phyloP scores from a whole-genome alignment of 2,797 vertebrate genomes.

The Echeneis naucrates region DNA sequence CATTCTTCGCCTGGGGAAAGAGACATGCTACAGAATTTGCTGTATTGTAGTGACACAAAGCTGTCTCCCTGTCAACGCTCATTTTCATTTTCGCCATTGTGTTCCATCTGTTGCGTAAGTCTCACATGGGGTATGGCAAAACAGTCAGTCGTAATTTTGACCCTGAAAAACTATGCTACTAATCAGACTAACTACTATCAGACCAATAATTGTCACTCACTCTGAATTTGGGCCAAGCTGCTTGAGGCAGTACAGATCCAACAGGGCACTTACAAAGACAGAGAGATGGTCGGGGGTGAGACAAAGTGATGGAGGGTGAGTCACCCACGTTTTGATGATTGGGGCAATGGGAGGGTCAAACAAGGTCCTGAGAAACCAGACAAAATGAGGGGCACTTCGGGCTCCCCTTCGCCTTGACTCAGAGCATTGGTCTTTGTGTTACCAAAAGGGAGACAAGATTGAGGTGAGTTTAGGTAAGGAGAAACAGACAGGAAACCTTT shows the following conservation, averaged over 20 bases:
- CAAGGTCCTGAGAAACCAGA: constrained; percentile 74
- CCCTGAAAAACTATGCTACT: constrained; percentile 52
- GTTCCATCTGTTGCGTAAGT: constrained; percentile 50
- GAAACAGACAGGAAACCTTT: constrained; percentile 19
- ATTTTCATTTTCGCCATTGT: constrained; percentile 42
- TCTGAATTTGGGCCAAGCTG: constrained; percentile 26
- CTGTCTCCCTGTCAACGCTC: constrained; percentile 41
- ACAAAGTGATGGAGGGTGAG: constrained; percentile 44
- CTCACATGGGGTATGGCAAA: constrained; percentile 32
- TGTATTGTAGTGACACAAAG: constrained; percentile 44
- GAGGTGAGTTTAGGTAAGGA: constrained; percentile 3
- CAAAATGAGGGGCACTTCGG: constrained; percentile 41
- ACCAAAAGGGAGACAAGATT: constrained; percentile 50
- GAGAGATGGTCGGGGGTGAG: constrained; percentile 42
- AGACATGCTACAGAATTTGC: constrained; percentile 31
- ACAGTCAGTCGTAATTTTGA: constrained; percentile 43
- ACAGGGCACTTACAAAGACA: constrained; percentile 33
- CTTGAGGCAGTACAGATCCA: constrained; percentile 42
- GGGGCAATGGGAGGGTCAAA: constrained; percentile 68
- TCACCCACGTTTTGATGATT: constrained; percentile 60
- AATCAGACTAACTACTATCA: too few species aligned
- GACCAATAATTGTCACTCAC: constrained; percentile 30
- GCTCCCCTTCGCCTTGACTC: constrained; percentile 37
- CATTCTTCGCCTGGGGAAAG: constrained; percentile 30
- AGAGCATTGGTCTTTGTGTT: constrained; percentile 68